Evolutionary conservation across 2,113 vertebrate genomes (phyloP).

Genomic region (Cygnus atratus): DNA sequence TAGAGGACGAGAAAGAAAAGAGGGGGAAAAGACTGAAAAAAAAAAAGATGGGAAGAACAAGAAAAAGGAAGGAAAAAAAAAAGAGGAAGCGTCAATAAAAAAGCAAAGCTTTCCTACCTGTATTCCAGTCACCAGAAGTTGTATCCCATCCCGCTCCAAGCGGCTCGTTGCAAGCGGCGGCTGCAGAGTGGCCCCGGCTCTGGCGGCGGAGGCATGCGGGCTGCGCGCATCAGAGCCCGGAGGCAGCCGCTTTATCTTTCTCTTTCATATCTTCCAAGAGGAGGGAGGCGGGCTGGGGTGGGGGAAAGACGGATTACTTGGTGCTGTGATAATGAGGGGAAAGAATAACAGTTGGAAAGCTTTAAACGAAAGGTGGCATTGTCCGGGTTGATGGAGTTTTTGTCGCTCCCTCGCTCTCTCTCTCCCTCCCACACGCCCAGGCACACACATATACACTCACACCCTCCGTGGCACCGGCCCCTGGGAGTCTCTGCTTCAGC

Average conservation of each 20-base stretch:
- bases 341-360: neutral
- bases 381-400: constrained; percentile 28
- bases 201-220: neutral
- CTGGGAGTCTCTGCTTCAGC: neutral
- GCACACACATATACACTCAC: neutral
- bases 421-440: neutral
- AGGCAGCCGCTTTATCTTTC: constrained; percentile 44
- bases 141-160: constrained; percentile 1
- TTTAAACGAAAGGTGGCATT: neutral
- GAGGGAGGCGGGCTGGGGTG: neutral
- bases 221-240: constrained; percentile 42
- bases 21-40: neutral
- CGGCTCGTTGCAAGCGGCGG: neutral
- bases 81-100: neutral
- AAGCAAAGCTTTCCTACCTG: constrained; percentile 70
- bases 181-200: neutral
- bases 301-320: constrained; percentile 49
- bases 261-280: constrained; percentile 73
- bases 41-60: neutral
- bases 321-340: neutral
- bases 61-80: neutral
- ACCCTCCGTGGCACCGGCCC: neutral
- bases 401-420: neutral
- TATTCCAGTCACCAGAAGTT: constrained; percentile 14
- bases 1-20: neutral